Evolutionary conservation across 2,113 vertebrate genomes (phyloP).

Genomic region (Chloroceryle aenea): DNA sequence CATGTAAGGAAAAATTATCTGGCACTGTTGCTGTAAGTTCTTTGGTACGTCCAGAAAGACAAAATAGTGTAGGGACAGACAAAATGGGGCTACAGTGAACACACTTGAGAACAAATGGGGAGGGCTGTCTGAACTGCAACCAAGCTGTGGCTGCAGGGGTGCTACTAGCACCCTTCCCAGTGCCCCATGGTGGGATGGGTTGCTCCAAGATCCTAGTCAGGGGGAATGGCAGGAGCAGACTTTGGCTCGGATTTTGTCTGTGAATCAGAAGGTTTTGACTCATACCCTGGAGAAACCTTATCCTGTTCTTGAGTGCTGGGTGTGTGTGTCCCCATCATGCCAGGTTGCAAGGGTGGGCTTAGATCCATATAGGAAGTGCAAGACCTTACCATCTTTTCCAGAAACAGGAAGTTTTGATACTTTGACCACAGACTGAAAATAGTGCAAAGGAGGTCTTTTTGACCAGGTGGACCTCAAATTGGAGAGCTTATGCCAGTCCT

Average conservation of each 20-base stretch:
- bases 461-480: not conserved
- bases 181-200: not conserved
- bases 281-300: not conserved
- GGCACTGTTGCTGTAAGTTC: not conserved
- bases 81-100: not conserved
- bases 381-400: not conserved
- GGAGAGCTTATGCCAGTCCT: not conserved
- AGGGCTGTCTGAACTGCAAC: not conserved
- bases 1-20: not conserved
- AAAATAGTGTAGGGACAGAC: not conserved
- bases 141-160: not conserved
- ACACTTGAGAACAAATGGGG: fast-evolving
- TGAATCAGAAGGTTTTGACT: not conserved
- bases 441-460: not conserved
- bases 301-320: not conserved
- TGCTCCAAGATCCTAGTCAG: not conserved
- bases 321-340: fast-evolving
- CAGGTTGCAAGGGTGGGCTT: not conserved
- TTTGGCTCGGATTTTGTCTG: not conserved
- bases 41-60: not conserved
- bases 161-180: not conserved
- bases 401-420: not conserved
- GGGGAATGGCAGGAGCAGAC: not conserved
- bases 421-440: not conserved
- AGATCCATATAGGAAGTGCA: not conserved